Conservation (phyloP, 2,888 invertebrate genomes). For the Pasiphila rectangulata region DNA sequence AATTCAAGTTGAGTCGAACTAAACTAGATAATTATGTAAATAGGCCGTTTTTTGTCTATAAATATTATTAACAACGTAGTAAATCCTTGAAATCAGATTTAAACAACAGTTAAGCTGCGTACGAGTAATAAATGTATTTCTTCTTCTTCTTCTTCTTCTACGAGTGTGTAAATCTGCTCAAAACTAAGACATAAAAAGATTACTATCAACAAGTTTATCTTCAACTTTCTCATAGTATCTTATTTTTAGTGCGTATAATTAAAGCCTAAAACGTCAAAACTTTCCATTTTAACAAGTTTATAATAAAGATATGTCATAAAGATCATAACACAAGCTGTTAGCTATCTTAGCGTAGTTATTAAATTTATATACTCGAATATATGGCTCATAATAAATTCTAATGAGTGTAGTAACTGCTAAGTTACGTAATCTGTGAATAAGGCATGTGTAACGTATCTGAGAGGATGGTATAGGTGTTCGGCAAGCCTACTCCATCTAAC, state of each 20-base stretch:
- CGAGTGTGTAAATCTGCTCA: too few species aligned
- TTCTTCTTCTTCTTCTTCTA: too few species aligned
- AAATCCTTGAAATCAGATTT: too few species aligned
- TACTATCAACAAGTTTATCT: background rate
- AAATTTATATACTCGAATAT: constrained; percentile 18
- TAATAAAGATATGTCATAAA: constrained; percentile 21
- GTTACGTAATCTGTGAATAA: constrained; percentile 30
- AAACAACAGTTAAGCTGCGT: too few species aligned
- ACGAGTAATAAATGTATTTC: too few species aligned
- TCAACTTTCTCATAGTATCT: constrained; percentile 7
- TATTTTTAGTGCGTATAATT: constrained; percentile 11
- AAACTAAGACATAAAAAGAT: background rate
- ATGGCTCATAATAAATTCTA: constrained; percentile 31
- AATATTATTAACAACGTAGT: too few species aligned
- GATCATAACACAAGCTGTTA: constrained; percentile 17
- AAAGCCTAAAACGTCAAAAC: constrained; percentile 13
- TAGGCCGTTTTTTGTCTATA: too few species aligned
- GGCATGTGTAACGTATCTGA: too few species aligned
- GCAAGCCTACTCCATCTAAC: too few species aligned
- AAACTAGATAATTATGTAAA: too few species aligned
- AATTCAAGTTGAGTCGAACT: too few species aligned
- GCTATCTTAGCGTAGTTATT: constrained; percentile 13
- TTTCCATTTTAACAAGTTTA: constrained; percentile 19
- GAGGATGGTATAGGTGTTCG: too few species aligned
- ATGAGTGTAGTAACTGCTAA: constrained; percentile 19